Percentiles rank a stretch among this genome's conserved stretches.
Evolutionary conservation across 2,113 vertebrate genomes (phyloP).

Genomic region (Sciurus niger): DNA sequence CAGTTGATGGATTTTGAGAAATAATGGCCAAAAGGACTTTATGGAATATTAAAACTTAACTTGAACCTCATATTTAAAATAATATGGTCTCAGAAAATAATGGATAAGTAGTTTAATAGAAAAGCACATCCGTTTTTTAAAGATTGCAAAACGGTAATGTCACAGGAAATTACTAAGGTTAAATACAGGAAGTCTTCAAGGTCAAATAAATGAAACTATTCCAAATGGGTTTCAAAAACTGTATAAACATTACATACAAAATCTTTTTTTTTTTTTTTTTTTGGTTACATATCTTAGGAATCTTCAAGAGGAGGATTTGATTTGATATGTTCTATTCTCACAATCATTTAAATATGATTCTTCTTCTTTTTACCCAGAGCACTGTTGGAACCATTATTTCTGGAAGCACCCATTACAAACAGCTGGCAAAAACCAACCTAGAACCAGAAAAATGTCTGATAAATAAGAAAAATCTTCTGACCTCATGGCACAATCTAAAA

Average conservation of each 20-base stretch:
- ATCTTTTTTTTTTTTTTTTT: slow-evolving; percentile 64
- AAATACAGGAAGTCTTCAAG: slow-evolving; percentile 38
- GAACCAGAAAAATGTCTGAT: slow-evolving; percentile 21
- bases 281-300: not conserved
- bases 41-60: not conserved
- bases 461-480: not conserved
- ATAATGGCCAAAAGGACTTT: not conserved
- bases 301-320: not conserved
- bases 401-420: slow-evolving; percentile 43
- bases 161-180: slow-evolving; percentile 45
- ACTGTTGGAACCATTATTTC: not conserved
- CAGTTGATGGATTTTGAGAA: not conserved
- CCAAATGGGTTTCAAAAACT: slow-evolving; percentile 44
- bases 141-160: not conserved
- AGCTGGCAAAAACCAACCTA: not conserved
- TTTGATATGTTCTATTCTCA: not conserved
- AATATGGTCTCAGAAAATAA: not conserved
- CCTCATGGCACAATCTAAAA: not conserved
- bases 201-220: slow-evolving; percentile 61
- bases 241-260: slow-evolving; percentile 1
- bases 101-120: not conserved
- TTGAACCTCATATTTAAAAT: not conserved
- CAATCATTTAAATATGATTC: not conserved
- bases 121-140: slow-evolving; percentile 4
- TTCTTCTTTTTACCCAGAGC: not conserved